Evolutionary conservation across 2,797 vertebrate genomes (phyloP), one percentile per base, ranked within the genome.

Genomic region (Glyptemys insculpta): DNA sequence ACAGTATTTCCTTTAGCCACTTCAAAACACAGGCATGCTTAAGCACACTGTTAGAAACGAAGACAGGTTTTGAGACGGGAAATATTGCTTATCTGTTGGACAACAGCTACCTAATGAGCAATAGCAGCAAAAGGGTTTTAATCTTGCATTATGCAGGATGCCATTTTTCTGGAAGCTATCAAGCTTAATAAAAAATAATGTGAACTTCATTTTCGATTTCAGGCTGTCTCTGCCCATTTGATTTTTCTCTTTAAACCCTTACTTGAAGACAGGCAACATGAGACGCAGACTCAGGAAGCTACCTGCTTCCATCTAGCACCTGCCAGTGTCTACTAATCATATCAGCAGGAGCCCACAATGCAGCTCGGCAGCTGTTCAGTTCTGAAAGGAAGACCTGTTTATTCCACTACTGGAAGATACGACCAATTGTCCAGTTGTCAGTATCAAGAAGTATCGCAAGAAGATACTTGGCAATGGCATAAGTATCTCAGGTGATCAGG

Each of bases 301-400:
- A 52, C 29, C 62, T 5, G 47, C 16, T 92, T 90, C 65, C 47
- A 87, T 3, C 83, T 84, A 83, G 92, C 68, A 87, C 74, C 79
- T 79, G 65, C 80, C 92, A 91, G 15, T 37, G n/a, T 52, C 91
- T 72, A 78, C 83, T 65, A 95, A 89, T 31, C 84, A 50, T 72
- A 83, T 6, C 80, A 92, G 65, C 23, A 90, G 79, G 41, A 92
- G 41, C 6, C 53, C 31, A 82, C 52, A 91, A 83, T 79, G 29
- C 93, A 86, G 57, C 8, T 4, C 62, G 57, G 62, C 57, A 88
- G 50, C 87, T 90, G 21, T 50, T n/a, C 47, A 50, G 62, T 31
- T 57, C 84, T 85, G 84, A 88, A 92, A 85, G 14, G 56, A 95
- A 68, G 81, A 79, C 52, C 76, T 83, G 50, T 53, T 76, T 68